Evolutionary conservation across 2,888 invertebrate genomes (phyloP).

Genomic region (Morinoia aosen): DNA sequence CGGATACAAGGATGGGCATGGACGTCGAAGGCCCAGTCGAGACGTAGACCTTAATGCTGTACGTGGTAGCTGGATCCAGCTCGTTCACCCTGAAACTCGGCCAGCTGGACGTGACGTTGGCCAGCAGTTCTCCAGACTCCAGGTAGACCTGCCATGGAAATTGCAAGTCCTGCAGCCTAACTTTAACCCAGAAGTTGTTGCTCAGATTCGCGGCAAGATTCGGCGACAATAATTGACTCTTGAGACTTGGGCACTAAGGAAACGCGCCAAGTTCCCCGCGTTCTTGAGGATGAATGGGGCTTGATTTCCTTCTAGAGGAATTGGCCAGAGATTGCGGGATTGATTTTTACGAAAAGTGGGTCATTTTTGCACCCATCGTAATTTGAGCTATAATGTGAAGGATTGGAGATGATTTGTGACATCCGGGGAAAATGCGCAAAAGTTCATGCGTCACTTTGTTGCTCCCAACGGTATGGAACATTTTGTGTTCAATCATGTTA

Average conservation of each 20-base stretch:
- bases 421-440: no score
- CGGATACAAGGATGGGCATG: constrained; percentile 28
- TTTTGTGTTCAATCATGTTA: no score
- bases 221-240: constrained; percentile 4
- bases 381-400: no score
- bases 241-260: not conserved
- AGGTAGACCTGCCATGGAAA: constrained; percentile 42
- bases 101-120: constrained; percentile 47
- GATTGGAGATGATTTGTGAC: no score
- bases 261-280: not conserved
- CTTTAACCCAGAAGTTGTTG: not conserved
- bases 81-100: constrained; percentile 27
- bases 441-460: no score
- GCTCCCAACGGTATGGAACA: no score
- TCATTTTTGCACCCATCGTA: not conserved
- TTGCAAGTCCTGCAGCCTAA: not conserved
- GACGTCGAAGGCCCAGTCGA: constrained; percentile 22
- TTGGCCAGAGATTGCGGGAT: not conserved
- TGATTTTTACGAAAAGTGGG: not conserved
- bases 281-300: not conserved
- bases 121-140: constrained; percentile 42
- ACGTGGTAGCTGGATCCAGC: constrained; percentile 33
- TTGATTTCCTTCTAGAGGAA: not conserved
- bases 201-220: not conserved
- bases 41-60: constrained; percentile 46